Evolutionary conservation across 2,113 vertebrate species (phyloP), one percentile per base, ranked within the genome.

Genomic region (Podiceps cristatus): DNA sequence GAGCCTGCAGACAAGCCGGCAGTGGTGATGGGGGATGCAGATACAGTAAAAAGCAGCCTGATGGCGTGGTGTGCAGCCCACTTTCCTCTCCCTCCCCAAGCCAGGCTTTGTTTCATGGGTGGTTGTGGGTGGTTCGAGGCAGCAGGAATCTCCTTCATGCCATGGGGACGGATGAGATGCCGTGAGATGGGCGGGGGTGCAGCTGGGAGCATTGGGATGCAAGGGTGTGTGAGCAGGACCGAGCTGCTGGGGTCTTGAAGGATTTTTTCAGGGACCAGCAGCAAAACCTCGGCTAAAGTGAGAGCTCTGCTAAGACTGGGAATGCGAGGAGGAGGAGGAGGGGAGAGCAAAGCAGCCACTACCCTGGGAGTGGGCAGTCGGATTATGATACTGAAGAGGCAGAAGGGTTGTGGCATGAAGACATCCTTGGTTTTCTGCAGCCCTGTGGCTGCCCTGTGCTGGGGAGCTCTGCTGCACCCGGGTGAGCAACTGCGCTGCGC

Each of bases 41-140:
- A 5, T 5, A 12, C 29, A n/a, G 50, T 33, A 49, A 13, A 63
- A 28, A 66, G 68, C 45, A 56, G 50, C 45, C 6, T 4, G 2
- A 5, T 0, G 0, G 16, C 1, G 1, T 0, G 1, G 18, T 1
- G 1, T 4, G 35, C 29, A 58, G 67, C 8, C 18, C 31, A 1
- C 40, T 56, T 37, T n/a, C 45, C 27, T 78, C 56, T 52, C 52
- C 15, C 28, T 78, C 25, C 44, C 31, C 42, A 23, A 29, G 24
- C 23, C 74, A 28, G 9, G 42, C 35, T 88, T 59, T 40, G 20
- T 59, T 29, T 16, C 33, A 2, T 5, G 50, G 33, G 45, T 29
- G 47, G 20, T 0, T 42, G 33, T 29, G 68, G 18, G 66, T 49
- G 37, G 18, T 5, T 49, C 7, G 13, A n/a, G 49, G 55, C 13